phyloP scores from a whole-genome alignment of 2,113 vertebrate genomes.

The Megalops atlanticus region DNA sequence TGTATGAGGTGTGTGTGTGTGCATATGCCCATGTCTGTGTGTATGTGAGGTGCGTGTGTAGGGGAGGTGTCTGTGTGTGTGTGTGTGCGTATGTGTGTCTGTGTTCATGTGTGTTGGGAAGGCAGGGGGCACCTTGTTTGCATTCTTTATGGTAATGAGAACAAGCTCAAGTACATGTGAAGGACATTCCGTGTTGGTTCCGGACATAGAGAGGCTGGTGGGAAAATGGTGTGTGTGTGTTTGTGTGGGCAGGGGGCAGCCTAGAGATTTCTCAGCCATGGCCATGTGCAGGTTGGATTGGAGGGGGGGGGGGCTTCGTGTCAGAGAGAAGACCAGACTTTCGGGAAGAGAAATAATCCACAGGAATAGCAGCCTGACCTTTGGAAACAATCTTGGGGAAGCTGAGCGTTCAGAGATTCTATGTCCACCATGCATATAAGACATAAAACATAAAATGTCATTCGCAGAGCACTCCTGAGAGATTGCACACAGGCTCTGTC shows the following conservation, averaged over 20 bases:
- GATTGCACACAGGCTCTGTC: not conserved
- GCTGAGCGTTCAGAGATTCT: not conserved
- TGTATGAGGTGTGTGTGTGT: not conserved
- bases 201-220: not conserved
- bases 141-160: slow-evolving; percentile 74
- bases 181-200: slow-evolving; percentile 59
- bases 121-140: slow-evolving; percentile 60
- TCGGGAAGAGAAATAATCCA: not conserved
- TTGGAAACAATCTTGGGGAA: slow-evolving; percentile 7
- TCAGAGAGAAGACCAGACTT: not conserved
- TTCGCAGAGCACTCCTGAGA: not conserved
- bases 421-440: not conserved
- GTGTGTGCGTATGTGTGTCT: not conserved
- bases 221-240: slow-evolving; percentile 18
- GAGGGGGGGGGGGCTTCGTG: not conserved
- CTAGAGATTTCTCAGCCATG: not conserved
- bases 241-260: not conserved
- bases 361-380: not conserved
- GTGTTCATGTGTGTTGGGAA: slow-evolving; percentile 38
- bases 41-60: not conserved
- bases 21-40: not conserved
- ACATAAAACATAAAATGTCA: not conserved
- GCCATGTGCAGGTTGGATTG: not conserved
- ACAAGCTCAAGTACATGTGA: slow-evolving; percentile 68
- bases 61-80: not conserved